Base-by-base conservation (phyloP, 30 jellyfish, hydroid and myxozoan species). In the Turritopsis dohrnii region DNA sequence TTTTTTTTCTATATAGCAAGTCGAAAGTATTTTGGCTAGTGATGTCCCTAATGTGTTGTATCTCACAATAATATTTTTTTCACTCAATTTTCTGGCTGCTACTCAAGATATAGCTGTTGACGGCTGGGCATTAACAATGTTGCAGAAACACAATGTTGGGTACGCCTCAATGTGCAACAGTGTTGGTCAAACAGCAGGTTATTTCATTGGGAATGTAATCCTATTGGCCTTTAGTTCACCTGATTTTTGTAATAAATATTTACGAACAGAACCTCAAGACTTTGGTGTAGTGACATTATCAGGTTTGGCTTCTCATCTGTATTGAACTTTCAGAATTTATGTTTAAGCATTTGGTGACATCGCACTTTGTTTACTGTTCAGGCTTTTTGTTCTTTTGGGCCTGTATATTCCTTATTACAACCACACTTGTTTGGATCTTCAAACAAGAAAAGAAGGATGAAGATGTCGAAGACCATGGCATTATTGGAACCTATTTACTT, bases 31-130 rank as follows among this genome's bases (percentile, higher is more conserved):
- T 86, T 53, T 89, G 26, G 96, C 87, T 28, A 74, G 90, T 53
- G 99, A 94, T 29, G 52, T 79, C n/a, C 99, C 99, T 8, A 90
- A 94, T 66, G 99, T 94, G 24, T 18, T 83, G 7, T 52, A 82
- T 26, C 83, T 94, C 85, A 94, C 99, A 7, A 87, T 65, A 18
- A 53, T 89, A 26, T 94, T 94, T 85, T 94, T 94, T 83, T 71
- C 84, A 1, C 79, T 94, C 23, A 94, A 94, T 71, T 94, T 95
- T 65, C 91, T 95, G 53, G 99, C 99, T 52, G 99, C 99, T 8
- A 95, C 99, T 1, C 99, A 95, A 90, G 99, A 95, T 76, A 90
- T 95, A n/a, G 99, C 97, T 4, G 99, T 95, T 22, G 99, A 95
- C 86, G 99, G 99, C n/a, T 95, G 99, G 99, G 99, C 97, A 28